A percentile compares a stretch with the other conserved stretches of the same genome.
Evolutionary conservation across 2,888 invertebrate genomes (phyloP).

Genomic region (Scaptomyza tumidula): DNA sequence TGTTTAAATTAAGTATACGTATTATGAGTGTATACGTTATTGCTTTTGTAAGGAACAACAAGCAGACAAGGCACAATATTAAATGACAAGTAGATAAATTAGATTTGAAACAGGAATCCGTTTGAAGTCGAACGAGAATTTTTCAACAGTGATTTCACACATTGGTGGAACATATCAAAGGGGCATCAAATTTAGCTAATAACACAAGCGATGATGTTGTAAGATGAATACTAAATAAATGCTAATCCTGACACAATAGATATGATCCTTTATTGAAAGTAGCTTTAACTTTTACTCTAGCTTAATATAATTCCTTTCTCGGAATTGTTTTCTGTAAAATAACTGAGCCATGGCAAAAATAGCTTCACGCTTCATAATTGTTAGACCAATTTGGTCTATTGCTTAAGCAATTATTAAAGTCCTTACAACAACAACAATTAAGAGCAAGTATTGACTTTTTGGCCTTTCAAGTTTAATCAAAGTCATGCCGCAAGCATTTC

Average conservation of each 20-base stretch:
- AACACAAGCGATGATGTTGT: background rate
- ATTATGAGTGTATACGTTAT: constrained; percentile 28
- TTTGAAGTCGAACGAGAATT: constrained; percentile 1
- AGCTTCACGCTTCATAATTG: too few relatives aligned
- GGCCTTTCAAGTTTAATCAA: constrained; percentile 51
- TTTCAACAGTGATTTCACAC: background rate
- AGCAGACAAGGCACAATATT: constrained; percentile 11
- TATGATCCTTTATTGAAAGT: too few relatives aligned
- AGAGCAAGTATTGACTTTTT: background rate
- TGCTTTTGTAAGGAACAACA: constrained; percentile 17
- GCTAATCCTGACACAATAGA: background rate
- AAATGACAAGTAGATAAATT: constrained; percentile 33
- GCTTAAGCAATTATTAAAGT: constrained; percentile 61
- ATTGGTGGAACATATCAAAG: background rate
- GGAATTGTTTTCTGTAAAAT: background rate
- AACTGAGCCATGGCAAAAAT: too few relatives aligned
- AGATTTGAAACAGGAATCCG: background rate
- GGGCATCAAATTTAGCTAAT: background rate
- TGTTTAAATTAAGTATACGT: constrained; percentile 37
- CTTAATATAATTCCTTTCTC: too few relatives aligned
- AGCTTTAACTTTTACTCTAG: too few relatives aligned
- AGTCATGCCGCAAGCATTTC: constrained; percentile 65
- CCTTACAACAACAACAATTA: constrained; percentile 1
- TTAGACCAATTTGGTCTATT: constrained; percentile 1
- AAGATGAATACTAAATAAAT: background rate